Evolutionary conservation across 2,113 vertebrate species (phyloP), one percentile per base, ranked within the genome.

Genomic region (Otus sunia): DNA sequence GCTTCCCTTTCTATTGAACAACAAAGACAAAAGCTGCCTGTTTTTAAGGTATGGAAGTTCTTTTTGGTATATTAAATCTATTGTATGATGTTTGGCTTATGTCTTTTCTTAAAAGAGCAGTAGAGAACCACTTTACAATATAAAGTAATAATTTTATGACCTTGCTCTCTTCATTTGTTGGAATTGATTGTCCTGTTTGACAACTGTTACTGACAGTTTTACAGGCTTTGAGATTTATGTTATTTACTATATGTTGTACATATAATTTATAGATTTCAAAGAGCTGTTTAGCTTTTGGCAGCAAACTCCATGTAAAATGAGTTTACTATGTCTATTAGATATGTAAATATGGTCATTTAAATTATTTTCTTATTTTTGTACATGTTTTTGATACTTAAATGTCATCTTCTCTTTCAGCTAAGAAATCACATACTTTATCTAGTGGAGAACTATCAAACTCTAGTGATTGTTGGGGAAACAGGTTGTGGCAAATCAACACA

Each of bases 361-460:
- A 37, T 86, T 7, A 26, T 50, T 71, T 71, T 89, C 12, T 82
- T 62, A 15, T 21, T 63, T 92, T 55, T 89, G 34, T 66, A 73
- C 7, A 3, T 58, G 20, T 2, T 88, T 90, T 82, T 80, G 30
- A 25, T 60, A 59, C 10, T 50, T 94, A 74, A 91, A 55, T 95
- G 49, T 23, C 7, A 52, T 50, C 15, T 11, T 96, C 47, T 97
- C 49, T 98, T 98, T 71, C 98, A 99, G 99, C 99, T 99, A 95
- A 99, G 99, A 98, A 99, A 99, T 98, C 99, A 99, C 96, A 99
- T 99, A 91, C 98, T 99, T 43, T 99, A 99, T 93, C 96, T 99
- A 68, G 98, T 99, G 97, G 99, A 99, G 97, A 99, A 98, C 96
- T 99, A 98, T 95, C 99, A 99, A 96, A 99, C 99, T 4, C 98